These are phyloP conservation scores for Conchocele bisecta DNA, from an alignment of 2,888 invertebrate species.

Conservation along the genomic window DNA sequence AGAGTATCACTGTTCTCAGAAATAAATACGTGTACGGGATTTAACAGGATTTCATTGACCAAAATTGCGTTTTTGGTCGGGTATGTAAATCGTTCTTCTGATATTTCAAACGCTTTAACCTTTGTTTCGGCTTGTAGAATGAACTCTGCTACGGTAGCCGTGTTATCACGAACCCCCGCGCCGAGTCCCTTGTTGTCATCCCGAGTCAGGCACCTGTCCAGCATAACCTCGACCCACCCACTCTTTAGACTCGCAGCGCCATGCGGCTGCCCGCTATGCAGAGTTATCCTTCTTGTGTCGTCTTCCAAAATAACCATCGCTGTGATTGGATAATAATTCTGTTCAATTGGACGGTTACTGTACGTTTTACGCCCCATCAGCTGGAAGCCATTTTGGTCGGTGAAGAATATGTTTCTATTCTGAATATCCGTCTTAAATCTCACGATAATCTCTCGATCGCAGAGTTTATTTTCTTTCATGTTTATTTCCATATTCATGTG, in stretches of 20 bases:
- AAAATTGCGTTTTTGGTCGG: slow-evolving; percentile 59
- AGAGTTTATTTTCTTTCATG: slow-evolving; percentile 55
- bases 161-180: slow-evolving; percentile 77
- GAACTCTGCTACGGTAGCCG: slow-evolving; percentile 68
- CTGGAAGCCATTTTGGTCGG: slow-evolving; percentile 81
- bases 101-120: neutral
- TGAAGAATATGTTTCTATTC: slow-evolving; percentile 75
- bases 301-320: slow-evolving; percentile 77
- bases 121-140: slow-evolving; percentile 69
- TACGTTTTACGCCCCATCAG: slow-evolving; percentile 73
- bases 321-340: slow-evolving; percentile 81
- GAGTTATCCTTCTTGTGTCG: slow-evolving; percentile 63
- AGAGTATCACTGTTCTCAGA: neutral
- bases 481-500: slow-evolving; percentile 68
- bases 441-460: slow-evolving; percentile 78
- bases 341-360: slow-evolving; percentile 68
- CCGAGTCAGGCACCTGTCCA: slow-evolving; percentile 75
- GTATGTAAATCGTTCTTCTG: slow-evolving; percentile 37
- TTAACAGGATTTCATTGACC: slow-evolving; percentile 60
- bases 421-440: slow-evolving; percentile 73
- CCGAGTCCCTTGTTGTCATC: slow-evolving; percentile 81
- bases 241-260: slow-evolving; percentile 75
- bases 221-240: slow-evolving; percentile 80
- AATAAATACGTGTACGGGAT: slow-evolving; percentile 47
- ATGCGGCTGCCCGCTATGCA: slow-evolving; percentile 79